These are phyloP conservation scores for Hypselothyrea guttata DNA, from an alignment of 2,888 invertebrate species.

Conservation along the genomic window DNA sequence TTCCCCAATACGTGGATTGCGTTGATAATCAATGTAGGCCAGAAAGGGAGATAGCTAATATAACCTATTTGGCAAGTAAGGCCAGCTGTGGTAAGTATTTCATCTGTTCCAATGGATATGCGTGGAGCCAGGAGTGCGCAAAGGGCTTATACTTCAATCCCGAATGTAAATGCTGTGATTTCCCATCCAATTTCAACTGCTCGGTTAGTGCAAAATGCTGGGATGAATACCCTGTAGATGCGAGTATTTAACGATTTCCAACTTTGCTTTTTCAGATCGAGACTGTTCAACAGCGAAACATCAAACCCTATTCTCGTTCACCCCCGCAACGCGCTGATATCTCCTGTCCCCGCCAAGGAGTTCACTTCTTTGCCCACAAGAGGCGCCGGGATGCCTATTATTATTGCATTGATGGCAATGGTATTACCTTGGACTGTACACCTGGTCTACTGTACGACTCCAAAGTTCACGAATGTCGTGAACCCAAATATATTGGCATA, in stretches of 20 bases:
- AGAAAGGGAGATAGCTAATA: slow-evolving; percentile 53
- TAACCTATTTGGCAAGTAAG: slow-evolving; percentile 68
- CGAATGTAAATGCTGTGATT: slow-evolving; percentile 67
- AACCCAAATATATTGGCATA: slow-evolving; percentile 53
- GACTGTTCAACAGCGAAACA: slow-evolving; percentile 56
- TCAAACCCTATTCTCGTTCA: slow-evolving; percentile 68
- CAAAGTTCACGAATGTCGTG: slow-evolving; percentile 67
- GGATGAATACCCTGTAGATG: neutral
- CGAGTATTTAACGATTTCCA: neutral
- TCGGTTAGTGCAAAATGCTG: slow-evolving; percentile 48
- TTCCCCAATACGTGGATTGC: slow-evolving; percentile 77
- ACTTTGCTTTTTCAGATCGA: slow-evolving; percentile 39
- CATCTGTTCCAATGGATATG: slow-evolving; percentile 74
- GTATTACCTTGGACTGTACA: slow-evolving; percentile 77
- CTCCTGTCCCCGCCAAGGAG: slow-evolving; percentile 72
- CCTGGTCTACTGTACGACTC: slow-evolving; percentile 78
- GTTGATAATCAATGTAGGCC: slow-evolving; percentile 70
- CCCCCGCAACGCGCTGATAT: slow-evolving; percentile 77
- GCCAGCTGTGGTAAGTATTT: slow-evolving; percentile 71
- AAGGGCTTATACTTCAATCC: slow-evolving; percentile 67
- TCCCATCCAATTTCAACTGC: slow-evolving; percentile 56
- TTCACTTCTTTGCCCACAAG: slow-evolving; percentile 68
- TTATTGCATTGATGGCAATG: slow-evolving; percentile 78
- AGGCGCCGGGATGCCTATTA: slow-evolving; percentile 67
- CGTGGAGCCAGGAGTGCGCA: slow-evolving; percentile 64